A percentile compares a stretch with the other conserved stretches of the same genome.
Evolutionary conservation across 1,140 invertebrate genomes (phyloP).

Genomic region (Caerostris extrusa): DNA sequence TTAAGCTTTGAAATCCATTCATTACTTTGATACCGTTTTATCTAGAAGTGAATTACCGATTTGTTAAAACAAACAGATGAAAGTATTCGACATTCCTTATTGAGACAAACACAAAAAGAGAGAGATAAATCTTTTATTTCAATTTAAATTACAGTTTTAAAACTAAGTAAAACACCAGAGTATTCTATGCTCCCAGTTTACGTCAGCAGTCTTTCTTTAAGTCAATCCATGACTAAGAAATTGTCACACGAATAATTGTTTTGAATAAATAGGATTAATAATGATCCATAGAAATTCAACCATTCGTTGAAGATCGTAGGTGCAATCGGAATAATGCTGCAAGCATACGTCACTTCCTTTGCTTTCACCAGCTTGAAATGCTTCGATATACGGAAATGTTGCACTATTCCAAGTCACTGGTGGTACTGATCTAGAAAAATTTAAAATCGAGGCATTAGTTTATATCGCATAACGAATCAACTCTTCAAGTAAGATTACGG

Average conservation of each 20-base stretch:
- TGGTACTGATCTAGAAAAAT: constrained; percentile 59
- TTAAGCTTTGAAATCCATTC: too few species aligned
- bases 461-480: neutral
- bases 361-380: constrained; percentile 28
- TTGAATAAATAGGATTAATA: constrained; percentile 44
- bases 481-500: neutral
- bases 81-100: too few species aligned
- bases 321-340: constrained; percentile 8
- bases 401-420: constrained; percentile 66
- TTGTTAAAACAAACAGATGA: too few species aligned
- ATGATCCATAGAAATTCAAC: constrained; percentile 44
- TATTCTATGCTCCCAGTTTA: too few species aligned
- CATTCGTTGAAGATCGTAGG: constrained; percentile 47
- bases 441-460: neutral
- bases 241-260: neutral
- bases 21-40: too few species aligned
- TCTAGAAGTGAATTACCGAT: too few species aligned
- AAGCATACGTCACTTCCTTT: neutral
- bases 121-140: too few species aligned
- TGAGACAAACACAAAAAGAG: too few species aligned
- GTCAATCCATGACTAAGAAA: neutral
- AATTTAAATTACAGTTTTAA: too few species aligned
- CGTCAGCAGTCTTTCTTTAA: neutral
- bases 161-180: too few species aligned
- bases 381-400: constrained; percentile 45